These are phyloP conservation scores for Octodonta nipae DNA, from an alignment of 2,888 invertebrate species.

Conservation along the genomic window DNA sequence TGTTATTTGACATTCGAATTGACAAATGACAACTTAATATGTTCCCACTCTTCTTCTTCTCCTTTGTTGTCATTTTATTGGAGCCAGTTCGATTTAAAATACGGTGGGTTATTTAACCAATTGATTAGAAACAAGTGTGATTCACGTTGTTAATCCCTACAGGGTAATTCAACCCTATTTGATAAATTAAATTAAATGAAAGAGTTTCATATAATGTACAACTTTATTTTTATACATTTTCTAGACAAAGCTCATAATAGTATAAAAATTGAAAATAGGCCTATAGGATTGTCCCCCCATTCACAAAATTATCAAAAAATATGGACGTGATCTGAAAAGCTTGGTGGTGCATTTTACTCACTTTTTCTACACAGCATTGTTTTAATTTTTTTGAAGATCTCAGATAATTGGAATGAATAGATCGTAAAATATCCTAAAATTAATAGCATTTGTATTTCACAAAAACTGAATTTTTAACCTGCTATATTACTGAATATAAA, in stretches of 20 bases:
- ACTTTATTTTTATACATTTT: slow-evolving; percentile 15
- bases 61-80: no score
- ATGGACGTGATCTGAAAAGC: slow-evolving; percentile 25
- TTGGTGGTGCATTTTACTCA: slow-evolving; percentile 18
- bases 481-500: no score
- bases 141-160: no score
- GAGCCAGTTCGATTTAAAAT: no score
- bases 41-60: no score
- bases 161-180: no score
- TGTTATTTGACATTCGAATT: no score
- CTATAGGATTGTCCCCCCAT: slow-evolving; percentile 22
- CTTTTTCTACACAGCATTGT: slow-evolving; percentile 10
- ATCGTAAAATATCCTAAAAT: not conserved
- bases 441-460: not conserved
- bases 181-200: slow-evolving; percentile 2
- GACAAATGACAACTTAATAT: no score
- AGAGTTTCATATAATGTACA: slow-evolving; percentile 5
- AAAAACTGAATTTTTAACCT: no score
- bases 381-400: slow-evolving; percentile 8
- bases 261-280: slow-evolving; percentile 29
- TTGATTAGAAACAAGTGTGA: no score
- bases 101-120: no score
- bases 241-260: slow-evolving; percentile 28
- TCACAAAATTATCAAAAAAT: slow-evolving; percentile 20
- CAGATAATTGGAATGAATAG: slow-evolving; percentile 12